Percentiles rank a stretch among this genome's conserved stretches.
These are phyloP conservation scores for Nineta flava DNA, from an alignment of 2,888 invertebrate species.

Conservation along the genomic window DNA sequence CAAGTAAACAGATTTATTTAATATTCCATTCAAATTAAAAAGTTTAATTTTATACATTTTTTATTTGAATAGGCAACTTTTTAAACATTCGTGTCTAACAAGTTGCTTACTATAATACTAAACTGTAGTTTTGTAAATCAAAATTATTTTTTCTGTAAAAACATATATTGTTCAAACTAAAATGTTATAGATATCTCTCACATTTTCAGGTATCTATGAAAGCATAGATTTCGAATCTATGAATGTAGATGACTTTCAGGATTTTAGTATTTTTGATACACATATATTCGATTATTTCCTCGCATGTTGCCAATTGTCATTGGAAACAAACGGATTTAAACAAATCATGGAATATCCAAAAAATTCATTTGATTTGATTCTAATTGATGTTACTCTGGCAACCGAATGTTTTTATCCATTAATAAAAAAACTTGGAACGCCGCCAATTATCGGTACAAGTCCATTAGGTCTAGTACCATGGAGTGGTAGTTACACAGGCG, in stretches of 20 bases:
- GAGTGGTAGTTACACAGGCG: background rate
- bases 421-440: slow-evolving; percentile 2
- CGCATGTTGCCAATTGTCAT: background rate
- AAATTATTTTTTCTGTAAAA: too few species aligned
- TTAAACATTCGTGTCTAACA: too few species aligned
- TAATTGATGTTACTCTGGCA: background rate
- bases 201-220: background rate
- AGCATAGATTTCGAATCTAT: background rate
- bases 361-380: slow-evolving; percentile 3
- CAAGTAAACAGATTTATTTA: background rate
- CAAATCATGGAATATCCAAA: slow-evolving; percentile 1
- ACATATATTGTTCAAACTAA: too few species aligned
- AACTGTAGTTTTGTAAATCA: too few species aligned
- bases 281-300: background rate
- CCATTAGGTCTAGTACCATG: slow-evolving; percentile 1
- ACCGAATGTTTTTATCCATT: slow-evolving; percentile 4
- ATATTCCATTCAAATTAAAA: too few species aligned
- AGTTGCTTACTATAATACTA: too few species aligned
- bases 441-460: slow-evolving; percentile 2
- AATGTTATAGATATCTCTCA: too few species aligned
- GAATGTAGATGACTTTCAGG: background rate
- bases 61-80: too few species aligned
- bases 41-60: too few species aligned
- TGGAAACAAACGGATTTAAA: background rate
- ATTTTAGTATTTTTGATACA: background rate